Percentiles rank a stretch among this genome's conserved stretches.
Evolutionary conservation across 2,113 vertebrate species (phyloP).

Genomic region (Laticauda laticaudata): DNA sequence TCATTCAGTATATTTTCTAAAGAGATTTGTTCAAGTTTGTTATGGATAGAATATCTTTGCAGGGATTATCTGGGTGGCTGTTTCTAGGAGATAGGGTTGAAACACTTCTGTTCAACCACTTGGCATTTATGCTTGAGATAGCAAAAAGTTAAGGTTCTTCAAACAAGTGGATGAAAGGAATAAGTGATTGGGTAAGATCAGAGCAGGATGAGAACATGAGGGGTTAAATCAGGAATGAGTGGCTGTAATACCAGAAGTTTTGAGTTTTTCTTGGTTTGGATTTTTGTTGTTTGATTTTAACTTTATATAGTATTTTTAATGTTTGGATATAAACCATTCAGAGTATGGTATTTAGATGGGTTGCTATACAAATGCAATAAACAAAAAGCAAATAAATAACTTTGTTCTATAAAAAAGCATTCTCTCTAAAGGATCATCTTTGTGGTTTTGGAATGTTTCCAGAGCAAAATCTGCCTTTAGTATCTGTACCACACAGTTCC

Average conservation of each 20-base stretch:
- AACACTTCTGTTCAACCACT: background rate
- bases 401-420: background rate
- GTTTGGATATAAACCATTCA: background rate
- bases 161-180: background rate
- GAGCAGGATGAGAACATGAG: background rate
- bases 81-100: background rate
- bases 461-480: background rate
- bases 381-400: background rate
- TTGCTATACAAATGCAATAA: background rate
- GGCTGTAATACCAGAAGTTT: background rate
- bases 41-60: background rate
- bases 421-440: background rate
- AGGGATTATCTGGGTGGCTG: background rate
- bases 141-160: background rate
- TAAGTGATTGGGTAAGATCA: background rate
- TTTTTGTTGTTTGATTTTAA: background rate
- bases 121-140: background rate
- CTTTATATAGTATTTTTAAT: background rate
- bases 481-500: background rate
- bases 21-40: background rate
- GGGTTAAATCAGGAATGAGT: background rate
- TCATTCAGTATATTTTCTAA: background rate
- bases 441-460: background rate
- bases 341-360: background rate
- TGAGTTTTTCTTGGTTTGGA: background rate